phyloP scores from a whole-genome alignment of 2,113 vertebrate genomes.

The Alaudala cheleensis region DNA sequence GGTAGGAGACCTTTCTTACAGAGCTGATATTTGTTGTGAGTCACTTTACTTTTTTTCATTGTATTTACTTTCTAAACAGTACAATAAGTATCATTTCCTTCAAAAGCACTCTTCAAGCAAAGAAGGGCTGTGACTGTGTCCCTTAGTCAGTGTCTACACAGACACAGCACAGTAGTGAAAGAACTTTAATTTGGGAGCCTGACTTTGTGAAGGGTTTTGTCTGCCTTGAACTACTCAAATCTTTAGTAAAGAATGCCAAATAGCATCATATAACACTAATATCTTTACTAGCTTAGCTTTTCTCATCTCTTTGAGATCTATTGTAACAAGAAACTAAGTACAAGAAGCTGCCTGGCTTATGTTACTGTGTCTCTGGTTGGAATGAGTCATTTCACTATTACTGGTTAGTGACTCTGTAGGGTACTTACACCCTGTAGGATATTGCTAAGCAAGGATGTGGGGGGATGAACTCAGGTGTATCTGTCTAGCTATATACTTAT shows the following conservation, averaged over 20 bases:
- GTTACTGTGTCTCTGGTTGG: not conserved
- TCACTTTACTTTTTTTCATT: not conserved
- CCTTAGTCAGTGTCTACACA: not conserved
- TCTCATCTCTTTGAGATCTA: not conserved
- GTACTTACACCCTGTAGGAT: not conserved
- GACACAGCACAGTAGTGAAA: not conserved
- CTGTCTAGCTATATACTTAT: not conserved
- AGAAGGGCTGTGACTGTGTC: not conserved
- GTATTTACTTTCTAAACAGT: not conserved
- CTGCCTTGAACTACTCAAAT: not conserved
- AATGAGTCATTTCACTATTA: not conserved
- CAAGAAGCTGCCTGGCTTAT: not conserved
- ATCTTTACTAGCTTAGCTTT: not conserved
- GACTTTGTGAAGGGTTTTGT: not conserved
- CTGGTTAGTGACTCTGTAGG: not conserved
- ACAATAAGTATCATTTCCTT: not conserved
- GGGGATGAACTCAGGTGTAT: not conserved
- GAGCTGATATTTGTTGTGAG: not conserved
- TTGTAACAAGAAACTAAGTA: not conserved
- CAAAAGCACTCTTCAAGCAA: not conserved
- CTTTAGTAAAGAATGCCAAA: not conserved
- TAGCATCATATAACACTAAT: not conserved
- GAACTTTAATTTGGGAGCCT: not conserved
- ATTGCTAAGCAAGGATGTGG: not conserved
- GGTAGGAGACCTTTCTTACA: not conserved